Evolutionary conservation across 2,797 vertebrate genomes (phyloP).

Genomic region (Mormyrus proboscirostris): DNA sequence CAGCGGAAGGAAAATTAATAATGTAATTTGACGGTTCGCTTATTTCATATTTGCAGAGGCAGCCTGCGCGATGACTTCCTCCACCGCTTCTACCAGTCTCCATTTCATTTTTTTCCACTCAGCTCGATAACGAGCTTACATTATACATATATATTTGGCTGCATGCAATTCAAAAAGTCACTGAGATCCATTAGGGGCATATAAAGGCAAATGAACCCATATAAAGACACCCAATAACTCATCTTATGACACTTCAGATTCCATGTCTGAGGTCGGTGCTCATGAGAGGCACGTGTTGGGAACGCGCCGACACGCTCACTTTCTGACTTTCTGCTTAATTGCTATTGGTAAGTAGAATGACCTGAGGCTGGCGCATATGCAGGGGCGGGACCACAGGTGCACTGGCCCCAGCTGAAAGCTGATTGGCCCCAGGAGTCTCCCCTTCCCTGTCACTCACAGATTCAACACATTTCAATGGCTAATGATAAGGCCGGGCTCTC

Average conservation of each 20-base stretch:
- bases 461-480: not conserved
- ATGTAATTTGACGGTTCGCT: not conserved
- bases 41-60: not conserved
- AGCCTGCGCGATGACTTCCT: not conserved
- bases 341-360: not conserved
- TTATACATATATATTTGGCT: not conserved
- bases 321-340: not conserved
- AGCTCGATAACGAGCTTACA: not conserved
- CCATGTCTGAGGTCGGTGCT: not conserved
- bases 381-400: not conserved
- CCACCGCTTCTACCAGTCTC: not conserved
- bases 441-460: not conserved
- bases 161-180: not conserved
- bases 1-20: not conserved
- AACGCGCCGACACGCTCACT: not conserved
- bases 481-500: not conserved
- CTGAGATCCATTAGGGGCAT: not conserved
- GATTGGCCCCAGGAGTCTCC: not conserved
- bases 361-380: not conserved
- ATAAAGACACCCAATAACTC: not conserved
- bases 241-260: not conserved
- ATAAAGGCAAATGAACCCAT: not conserved
- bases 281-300: not conserved
- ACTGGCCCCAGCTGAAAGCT: not conserved
- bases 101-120: not conserved